These are phyloP conservation scores for Callipepla californica DNA, from an alignment of 2,113 vertebrate species.

Conservation along the genomic window DNA sequence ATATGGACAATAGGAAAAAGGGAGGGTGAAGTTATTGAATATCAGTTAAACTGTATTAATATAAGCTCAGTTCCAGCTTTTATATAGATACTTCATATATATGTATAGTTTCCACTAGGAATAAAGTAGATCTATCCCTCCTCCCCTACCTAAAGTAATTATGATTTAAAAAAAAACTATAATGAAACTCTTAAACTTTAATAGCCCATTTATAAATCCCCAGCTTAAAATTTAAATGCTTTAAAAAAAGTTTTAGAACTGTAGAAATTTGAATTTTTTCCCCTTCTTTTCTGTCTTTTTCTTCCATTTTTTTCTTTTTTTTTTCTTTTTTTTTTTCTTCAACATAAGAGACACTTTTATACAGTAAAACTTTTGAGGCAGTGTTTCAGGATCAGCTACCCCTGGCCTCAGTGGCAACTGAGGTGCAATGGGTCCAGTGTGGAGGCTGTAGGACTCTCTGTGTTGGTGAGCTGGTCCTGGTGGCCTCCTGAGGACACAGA, in stretches of 20 bases:
- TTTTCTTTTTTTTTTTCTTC: neutral
- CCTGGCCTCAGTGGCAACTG: neutral
- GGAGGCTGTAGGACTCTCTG: neutral
- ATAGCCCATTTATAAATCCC: constrained; percentile 83
- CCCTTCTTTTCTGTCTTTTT: neutral
- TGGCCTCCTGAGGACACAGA: neutral
- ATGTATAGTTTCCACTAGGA: constrained; percentile 85
- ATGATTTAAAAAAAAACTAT: constrained; percentile 78
- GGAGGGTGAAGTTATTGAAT: constrained; percentile 99
- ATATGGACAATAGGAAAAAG: constrained; percentile 96
- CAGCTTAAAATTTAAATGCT: constrained; percentile 80
- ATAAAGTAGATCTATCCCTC: constrained; percentile 80
- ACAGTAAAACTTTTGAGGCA: constrained; percentile 49
- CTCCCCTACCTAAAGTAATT: constrained; percentile 84
- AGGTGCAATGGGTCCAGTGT: neutral
- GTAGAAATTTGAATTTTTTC: constrained; percentile 57
- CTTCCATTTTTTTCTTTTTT: neutral
- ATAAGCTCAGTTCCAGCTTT: constrained; percentile 89
- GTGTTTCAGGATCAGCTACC: neutral
- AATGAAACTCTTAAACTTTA: constrained; percentile 85
- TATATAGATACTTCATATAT: constrained; percentile 85
- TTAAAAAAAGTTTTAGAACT: constrained; percentile 78
- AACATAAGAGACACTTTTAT: constrained; percentile 44
- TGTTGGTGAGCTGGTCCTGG: neutral
- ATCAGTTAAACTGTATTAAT: constrained; percentile 99